Conservation (phyloP, 2,888 invertebrate genomes). For the Callyntrura sp. region DNA sequence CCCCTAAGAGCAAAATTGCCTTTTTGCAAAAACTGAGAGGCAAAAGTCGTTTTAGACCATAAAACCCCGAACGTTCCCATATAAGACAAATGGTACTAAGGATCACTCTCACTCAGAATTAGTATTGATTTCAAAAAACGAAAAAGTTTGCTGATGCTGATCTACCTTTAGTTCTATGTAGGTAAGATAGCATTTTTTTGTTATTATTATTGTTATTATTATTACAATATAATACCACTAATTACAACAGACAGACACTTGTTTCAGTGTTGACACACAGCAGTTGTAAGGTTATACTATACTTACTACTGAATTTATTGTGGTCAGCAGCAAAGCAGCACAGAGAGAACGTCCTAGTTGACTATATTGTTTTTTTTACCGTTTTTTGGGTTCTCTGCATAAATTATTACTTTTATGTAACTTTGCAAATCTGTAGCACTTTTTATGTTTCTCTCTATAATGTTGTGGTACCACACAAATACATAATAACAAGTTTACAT, state of each 20-base stretch:
- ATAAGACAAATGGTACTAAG: neutral
- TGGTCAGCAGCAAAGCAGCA: neutral
- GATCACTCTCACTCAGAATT: conserved; percentile 34
- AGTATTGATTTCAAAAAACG: neutral
- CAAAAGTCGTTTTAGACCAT: conserved; percentile 4
- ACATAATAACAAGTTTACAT: conserved; percentile 38
- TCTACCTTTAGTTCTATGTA: neutral
- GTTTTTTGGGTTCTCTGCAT: neutral
- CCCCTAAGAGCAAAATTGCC: too few species aligned
- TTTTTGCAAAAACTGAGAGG: neutral
- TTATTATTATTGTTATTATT: neutral
- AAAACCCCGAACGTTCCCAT: neutral
- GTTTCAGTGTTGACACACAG: conserved; percentile 31
- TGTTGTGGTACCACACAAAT: conserved; percentile 44
- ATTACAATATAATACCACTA: conserved; percentile 26
- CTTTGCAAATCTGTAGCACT: conserved; percentile 1
- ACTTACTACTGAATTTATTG: conserved; percentile 17
- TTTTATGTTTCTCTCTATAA: neutral
- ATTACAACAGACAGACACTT: conserved; percentile 4
- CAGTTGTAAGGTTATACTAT: conserved; percentile 31
- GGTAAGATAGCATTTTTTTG: neutral
- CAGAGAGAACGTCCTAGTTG: neutral
- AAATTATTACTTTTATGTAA: conserved; percentile 11
- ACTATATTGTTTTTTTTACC: neutral
- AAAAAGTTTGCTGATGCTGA: neutral